Evolutionary conservation across 2,113 vertebrate genomes (phyloP).

Genomic region (Eubucco bourcierii): DNA sequence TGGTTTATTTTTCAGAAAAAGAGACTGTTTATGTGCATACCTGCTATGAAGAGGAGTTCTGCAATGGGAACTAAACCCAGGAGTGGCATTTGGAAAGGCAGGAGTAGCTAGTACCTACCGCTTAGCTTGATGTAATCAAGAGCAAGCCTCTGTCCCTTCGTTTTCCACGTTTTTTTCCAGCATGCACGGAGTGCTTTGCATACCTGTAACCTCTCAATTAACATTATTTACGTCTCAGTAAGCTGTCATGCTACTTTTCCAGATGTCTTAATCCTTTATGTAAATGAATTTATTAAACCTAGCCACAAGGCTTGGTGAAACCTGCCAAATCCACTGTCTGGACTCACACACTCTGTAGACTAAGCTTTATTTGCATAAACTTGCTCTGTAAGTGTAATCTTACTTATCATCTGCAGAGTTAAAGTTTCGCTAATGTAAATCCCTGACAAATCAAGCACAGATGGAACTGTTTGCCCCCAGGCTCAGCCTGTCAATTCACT

Average conservation of each 20-base stretch:
- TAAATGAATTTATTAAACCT: constrained; percentile 78
- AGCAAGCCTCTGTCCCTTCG: neutral
- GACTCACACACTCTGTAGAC: constrained; percentile 61
- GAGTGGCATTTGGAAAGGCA: neutral
- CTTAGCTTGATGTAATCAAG: constrained; percentile 17
- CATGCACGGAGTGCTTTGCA: constrained; percentile 60
- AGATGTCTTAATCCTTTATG: constrained; percentile 79
- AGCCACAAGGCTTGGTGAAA: constrained; percentile 68
- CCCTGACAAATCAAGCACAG: constrained; percentile 80
- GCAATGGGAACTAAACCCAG: neutral
- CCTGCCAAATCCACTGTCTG: constrained; percentile 71
- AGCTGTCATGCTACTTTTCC: constrained; percentile 74
- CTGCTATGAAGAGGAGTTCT: neutral
- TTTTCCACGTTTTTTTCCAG: constrained; percentile 15
- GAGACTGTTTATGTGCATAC: neutral
- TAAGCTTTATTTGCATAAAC: constrained; percentile 80
- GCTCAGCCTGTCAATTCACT: constrained; percentile 65
- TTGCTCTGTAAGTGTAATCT: constrained; percentile 77
- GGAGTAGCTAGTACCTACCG: neutral
- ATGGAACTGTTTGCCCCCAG: constrained; percentile 72
- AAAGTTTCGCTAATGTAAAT: constrained; percentile 81
- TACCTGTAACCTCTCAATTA: constrained; percentile 75
- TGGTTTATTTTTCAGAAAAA: neutral
- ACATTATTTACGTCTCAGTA: constrained; percentile 77
- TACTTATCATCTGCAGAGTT: constrained; percentile 79